These are phyloP conservation scores for Macroglossus sobrinus DNA, from an alignment of 2,113 vertebrate genomes.

Conservation along the genomic window DNA sequence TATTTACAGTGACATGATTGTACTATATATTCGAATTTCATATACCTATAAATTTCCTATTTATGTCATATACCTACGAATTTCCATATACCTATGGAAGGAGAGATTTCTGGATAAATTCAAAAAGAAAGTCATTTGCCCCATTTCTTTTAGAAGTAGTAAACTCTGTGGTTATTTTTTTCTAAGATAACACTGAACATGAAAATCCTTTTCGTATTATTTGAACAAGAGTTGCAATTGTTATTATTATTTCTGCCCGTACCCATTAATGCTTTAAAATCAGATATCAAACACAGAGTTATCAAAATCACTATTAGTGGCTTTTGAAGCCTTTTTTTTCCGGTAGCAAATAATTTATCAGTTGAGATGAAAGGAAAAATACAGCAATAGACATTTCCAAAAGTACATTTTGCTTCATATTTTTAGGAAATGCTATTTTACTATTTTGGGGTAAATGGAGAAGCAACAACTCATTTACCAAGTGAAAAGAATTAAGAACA, in stretches of 20 bases:
- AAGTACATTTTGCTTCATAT: neutral
- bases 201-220: neutral
- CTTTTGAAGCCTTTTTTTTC: neutral
- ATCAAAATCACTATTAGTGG: neutral
- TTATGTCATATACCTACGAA: neutral
- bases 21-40: neutral
- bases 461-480: neutral
- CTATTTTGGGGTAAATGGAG: neutral
- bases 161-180: neutral
- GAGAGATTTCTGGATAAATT: slow-evolving; percentile 1
- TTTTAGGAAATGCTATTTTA: slow-evolving; percentile 15
- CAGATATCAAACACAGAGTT: neutral
- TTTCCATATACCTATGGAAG: neutral
- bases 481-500: neutral
- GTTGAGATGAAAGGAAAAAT: slow-evolving; percentile 4
- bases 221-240: neutral
- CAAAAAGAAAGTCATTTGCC: neutral
- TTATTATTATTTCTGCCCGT: neutral
- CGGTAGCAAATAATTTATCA: neutral
- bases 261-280: neutral
- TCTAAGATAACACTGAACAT: neutral
- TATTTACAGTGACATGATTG: neutral
- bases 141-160: slow-evolving; percentile 16
- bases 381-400: neutral
- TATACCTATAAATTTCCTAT: neutral